phyloP scores from a whole-genome alignment of 1,140 invertebrate species.

The Agraylea sexmaculata region DNA sequence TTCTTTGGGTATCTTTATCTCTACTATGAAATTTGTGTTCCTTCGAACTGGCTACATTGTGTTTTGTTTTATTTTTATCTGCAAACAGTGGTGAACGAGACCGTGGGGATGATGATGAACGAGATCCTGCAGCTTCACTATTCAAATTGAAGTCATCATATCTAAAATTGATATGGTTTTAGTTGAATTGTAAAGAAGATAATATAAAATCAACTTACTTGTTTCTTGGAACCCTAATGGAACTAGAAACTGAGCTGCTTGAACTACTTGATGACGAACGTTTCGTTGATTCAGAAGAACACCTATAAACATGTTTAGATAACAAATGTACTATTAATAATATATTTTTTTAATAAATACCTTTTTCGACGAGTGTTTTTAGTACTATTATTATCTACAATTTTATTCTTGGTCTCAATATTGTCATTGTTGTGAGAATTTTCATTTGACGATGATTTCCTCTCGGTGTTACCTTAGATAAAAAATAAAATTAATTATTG shows the following conservation, averaged over 20 bases:
- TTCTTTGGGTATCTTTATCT: background rate
- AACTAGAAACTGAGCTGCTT: constrained; percentile 14
- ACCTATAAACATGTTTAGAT: constrained; percentile 6
- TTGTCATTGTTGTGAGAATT: too few species aligned
- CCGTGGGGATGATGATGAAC: constrained; percentile 24
- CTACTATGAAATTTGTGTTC: too few species aligned
- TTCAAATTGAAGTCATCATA: constrained; percentile 41
- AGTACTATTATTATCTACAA: too few species aligned
- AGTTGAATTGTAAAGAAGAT: too few species aligned
- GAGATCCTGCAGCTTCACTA: constrained; percentile 30
- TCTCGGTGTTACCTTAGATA: too few species aligned
- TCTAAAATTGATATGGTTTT: too few species aligned
- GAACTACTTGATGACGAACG: constrained; percentile 17
- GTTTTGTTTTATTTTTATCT: background rate
- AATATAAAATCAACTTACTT: constrained; percentile 11
- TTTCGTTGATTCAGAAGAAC: constrained; percentile 14
- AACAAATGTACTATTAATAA: background rate
- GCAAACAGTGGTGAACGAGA: constrained; percentile 22
- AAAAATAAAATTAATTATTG: too few species aligned
- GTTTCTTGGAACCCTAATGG: constrained; percentile 14
- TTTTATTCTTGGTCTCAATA: too few species aligned
- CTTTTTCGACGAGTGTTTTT: too few species aligned
- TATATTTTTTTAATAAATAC: background rate
- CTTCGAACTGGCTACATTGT: background rate
- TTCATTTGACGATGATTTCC: too few species aligned